Base-by-base conservation (phyloP, 1,140 invertebrate genomes). In the Lordiphosa mommai region DNA sequence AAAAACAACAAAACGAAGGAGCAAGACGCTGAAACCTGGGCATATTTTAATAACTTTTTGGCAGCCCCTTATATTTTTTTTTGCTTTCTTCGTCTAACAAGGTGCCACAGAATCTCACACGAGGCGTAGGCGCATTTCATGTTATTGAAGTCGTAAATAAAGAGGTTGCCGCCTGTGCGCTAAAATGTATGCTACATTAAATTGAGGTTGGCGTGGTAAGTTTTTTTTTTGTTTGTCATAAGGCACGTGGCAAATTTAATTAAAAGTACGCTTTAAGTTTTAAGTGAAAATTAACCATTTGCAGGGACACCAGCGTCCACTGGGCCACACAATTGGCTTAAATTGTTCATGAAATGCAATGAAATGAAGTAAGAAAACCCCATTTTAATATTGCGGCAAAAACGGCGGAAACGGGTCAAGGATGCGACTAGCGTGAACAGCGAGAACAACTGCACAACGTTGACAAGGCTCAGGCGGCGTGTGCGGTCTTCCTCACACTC, bases 321-420 rank as follows among this genome's bases (percentile, higher is more conserved):
- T 40, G 53, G 43, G 38, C 41, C 50, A 57, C 66, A 70, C 77
- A 84, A 82, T 82, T 82, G 77, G 77, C 77, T 82, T 82, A 82
- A 82, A 82, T 82, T 82, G 77, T 85, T 82, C 77, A 82, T 82
- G 77, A 82, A 82, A 77, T 82, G 76, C 77, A 82, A 82, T 82
- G 77, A 82, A 82, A 82, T 61, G 77, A 76, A 82, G 71, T 84
- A 84, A 82, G 77, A 72, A 77, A 82, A 82, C 72, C 68, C 70
- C 77, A 74, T 82, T 82, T 82, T 84, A 77, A 82, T 82, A 69
- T 84, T 82, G 77, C 72, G 77, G 74, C 69, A 53, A 30, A 13
- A 53, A 55, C 30, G 49, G 10, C 50, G 46, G 56, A 84, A 84
- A 57, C 77, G 64, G 77, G 77, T 82, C 77, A 82, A 82, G 77